A percentile compares a stretch with the other conserved stretches of the same genome.
Conservation (phyloP, 2,888 invertebrate species). For the Atherix ibis region DNA sequence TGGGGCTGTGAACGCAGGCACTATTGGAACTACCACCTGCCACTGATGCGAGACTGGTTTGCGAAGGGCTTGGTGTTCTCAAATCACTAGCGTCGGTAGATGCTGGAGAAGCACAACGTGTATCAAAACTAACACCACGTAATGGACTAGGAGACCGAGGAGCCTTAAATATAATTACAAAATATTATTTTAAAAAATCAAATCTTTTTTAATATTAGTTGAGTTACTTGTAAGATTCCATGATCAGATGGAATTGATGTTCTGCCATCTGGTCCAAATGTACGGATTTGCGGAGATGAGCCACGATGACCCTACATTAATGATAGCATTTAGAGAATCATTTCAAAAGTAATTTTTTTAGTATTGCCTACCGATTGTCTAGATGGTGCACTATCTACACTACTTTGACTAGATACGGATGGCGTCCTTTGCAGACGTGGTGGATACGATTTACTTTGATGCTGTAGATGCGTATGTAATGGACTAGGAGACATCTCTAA, state of each 20-base stretch:
- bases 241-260: constrained; percentile 33
- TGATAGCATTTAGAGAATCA: constrained; percentile 5
- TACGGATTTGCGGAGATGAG: constrained; percentile 69
- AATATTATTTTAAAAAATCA: constrained; percentile 4
- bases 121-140: constrained; percentile 60
- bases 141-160: constrained; percentile 63
- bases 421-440: constrained; percentile 59
- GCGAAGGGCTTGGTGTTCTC: constrained; percentile 49
- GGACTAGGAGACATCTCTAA: constrained; percentile 40
- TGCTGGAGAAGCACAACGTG: constrained; percentile 45
- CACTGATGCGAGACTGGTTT: constrained; percentile 52
- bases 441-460: constrained; percentile 52
- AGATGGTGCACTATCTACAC: constrained; percentile 58
- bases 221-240: constrained; percentile 14
- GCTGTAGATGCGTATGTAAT: constrained; percentile 41
- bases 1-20: constrained; percentile 21
- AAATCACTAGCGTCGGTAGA: constrained; percentile 32
- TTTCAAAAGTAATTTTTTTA: constrained; percentile 3
- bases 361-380: constrained; percentile 34
- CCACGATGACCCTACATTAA: constrained; percentile 50
- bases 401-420: constrained; percentile 70
- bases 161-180: constrained; percentile 20
- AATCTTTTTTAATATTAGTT: not conserved
- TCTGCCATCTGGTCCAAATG: constrained; percentile 68
- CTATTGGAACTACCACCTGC: constrained; percentile 26